phyloP scores from a whole-genome alignment of 1,140 invertebrate genomes.

The Littorina saxatilis region DNA sequence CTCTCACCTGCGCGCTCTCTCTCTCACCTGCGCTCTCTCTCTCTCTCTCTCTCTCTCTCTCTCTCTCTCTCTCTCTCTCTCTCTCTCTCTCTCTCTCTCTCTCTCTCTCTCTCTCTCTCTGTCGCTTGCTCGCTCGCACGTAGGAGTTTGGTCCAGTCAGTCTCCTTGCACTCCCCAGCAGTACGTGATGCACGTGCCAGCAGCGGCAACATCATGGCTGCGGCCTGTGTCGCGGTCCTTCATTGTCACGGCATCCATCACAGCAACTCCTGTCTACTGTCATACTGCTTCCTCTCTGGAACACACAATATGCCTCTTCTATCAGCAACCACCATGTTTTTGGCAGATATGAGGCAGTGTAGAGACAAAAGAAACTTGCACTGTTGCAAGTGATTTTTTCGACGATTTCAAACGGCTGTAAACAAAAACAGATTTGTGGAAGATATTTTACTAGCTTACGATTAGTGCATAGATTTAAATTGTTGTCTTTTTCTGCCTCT shows the following conservation, averaged over 20 bases:
- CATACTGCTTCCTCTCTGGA: conserved; percentile 11
- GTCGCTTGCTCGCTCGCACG: not conserved
- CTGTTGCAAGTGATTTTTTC: too few relatives aligned
- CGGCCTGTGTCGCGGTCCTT: not conserved
- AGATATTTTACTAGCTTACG: too few relatives aligned
- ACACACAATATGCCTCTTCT: too few relatives aligned
- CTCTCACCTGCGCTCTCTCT: not conserved
- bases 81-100: not conserved
- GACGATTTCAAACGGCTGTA: too few relatives aligned
- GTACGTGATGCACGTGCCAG: not conserved
- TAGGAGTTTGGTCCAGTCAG: not conserved
- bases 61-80: not conserved
- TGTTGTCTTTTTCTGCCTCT: too few relatives aligned
- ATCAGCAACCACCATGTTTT: too few relatives aligned
- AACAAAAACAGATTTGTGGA: too few relatives aligned
- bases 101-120: not conserved
- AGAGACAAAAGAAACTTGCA: too few relatives aligned
- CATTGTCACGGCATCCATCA: not conserved
- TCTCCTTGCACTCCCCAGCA: not conserved
- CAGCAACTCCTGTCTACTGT: not conserved
- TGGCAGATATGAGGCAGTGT: too few relatives aligned
- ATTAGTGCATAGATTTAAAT: too few relatives aligned
- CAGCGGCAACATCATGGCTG: not conserved
- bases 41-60: not conserved
- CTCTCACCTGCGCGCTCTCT: too few relatives aligned